Percentiles rank a stretch among this genome's conserved stretches.
phyloP scores from a whole-genome alignment of 30 jellyfish, hydroid and myxozoan species.

The Clytia hemisphaerica region DNA sequence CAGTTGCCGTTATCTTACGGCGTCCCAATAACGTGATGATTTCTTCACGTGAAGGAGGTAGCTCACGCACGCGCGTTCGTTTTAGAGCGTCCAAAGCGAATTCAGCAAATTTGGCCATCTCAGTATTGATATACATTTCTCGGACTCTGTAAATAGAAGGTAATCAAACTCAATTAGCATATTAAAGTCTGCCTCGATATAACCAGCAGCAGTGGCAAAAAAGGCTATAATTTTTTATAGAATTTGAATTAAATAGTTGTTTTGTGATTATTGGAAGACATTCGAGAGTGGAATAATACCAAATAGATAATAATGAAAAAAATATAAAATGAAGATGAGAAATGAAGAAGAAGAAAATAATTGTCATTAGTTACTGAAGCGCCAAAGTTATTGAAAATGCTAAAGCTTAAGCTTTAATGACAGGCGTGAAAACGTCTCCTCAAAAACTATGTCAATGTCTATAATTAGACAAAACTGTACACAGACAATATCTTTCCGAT shows the following conservation, averaged over 20 bases:
- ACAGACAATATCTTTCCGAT: too few relatives aligned
- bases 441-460: too few relatives aligned
- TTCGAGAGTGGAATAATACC: background rate
- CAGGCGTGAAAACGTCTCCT: too few relatives aligned
- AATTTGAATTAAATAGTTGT: background rate
- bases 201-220: too few relatives aligned
- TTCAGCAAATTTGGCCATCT: constrained; percentile 78
- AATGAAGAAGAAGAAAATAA: background rate
- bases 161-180: too few relatives aligned
- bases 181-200: too few relatives aligned
- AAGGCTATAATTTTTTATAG: too few relatives aligned
- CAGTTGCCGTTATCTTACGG: constrained; percentile 73
- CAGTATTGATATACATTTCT: constrained; percentile 75
- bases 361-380: too few relatives aligned
- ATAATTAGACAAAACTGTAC: too few relatives aligned
- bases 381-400: too few relatives aligned
- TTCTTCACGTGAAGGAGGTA: constrained; percentile 98
- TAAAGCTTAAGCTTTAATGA: too few relatives aligned
- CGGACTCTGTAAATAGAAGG: constrained; percentile 45
- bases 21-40: constrained; percentile 93
- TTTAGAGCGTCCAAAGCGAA: constrained; percentile 83
- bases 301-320: background rate
- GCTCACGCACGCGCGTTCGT: constrained; percentile 87
- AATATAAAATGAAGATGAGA: background rate
- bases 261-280: background rate